Base-by-base conservation (phyloP, 2,113 vertebrate species). In the Peromyscus californicus region DNA sequence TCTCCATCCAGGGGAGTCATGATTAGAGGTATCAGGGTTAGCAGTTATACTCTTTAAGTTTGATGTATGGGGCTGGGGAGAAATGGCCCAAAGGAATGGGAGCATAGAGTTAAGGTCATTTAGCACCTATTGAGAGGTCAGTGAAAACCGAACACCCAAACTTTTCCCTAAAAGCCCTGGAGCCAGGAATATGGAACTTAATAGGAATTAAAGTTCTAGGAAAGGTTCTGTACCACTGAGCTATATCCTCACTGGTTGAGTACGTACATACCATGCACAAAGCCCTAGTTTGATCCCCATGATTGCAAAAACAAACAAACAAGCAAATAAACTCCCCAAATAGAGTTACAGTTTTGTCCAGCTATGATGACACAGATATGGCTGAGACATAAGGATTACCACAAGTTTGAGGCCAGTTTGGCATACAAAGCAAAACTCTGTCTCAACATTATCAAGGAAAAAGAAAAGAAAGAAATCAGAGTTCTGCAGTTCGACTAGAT, bases 141-240 rank as follows among this genome's bases (percentile, higher is more conserved):
- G 63, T 29, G 22, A 19, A 61, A 17, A 65, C 45, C 17, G 13
- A 83, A 76, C 19, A 8, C 12, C 45, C 21, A 88, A 21, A 17
- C 59, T 59, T 19, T 91, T 57, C 70, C 7, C 12, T 92, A 33
- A 19, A 63, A 54, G 10, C 36, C 59, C 80, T 57, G 21, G 48
- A 82, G 24, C 51, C 57, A 54, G 21, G 59, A 90, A 83, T 94
- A 92, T 16, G 42, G n/a, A 90, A 29, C 33, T 96, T 84, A 88
- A 72, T n/a, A 31, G 86, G 84, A 96, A 88, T 69, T 31, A 75
- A 59, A 91, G 26, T 83, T 95, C 76, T 54, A 29, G 51, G 36
- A 4, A 59, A 74, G 3, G 24, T 74, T 54, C 36, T 74, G 0
- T 74, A 89, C 4, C 22, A 59, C 67, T 42, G 24, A 74, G 24